A percentile compares a stretch with the other conserved stretches of the same genome.
These are phyloP conservation scores for Cettia cetti DNA, from an alignment of 2,113 vertebrate species.

Conservation along the genomic window DNA sequence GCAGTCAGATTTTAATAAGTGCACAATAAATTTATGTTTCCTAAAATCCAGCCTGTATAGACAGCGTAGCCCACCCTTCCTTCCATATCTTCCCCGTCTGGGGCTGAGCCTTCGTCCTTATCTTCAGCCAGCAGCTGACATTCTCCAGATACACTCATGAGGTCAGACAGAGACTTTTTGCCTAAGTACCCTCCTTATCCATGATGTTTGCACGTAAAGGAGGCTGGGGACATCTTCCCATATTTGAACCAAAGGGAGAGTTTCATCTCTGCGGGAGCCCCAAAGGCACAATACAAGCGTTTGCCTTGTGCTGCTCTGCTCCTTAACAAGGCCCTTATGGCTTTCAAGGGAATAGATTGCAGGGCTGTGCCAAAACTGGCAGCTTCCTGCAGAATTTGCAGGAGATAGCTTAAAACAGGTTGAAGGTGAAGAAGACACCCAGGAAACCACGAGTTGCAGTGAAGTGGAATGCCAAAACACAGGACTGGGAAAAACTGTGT, in stretches of 20 bases:
- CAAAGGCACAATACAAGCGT: slow-evolving; percentile 60
- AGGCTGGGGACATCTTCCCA: slow-evolving; percentile 52
- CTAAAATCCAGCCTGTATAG: not conserved
- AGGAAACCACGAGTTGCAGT: not conserved
- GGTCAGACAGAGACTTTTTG: not conserved
- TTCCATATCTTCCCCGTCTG: not conserved
- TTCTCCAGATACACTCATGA: slow-evolving; percentile 10
- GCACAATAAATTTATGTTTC: not conserved
- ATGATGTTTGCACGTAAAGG: not conserved
- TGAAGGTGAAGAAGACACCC: slow-evolving; percentile 30
- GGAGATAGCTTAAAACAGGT: not conserved
- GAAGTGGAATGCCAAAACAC: not conserved
- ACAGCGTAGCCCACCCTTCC: slow-evolving; percentile 6
- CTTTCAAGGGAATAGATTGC: slow-evolving; percentile 67
- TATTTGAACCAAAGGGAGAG: slow-evolving; percentile 36
- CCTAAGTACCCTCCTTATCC: not conserved
- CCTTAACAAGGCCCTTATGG: slow-evolving; percentile 51
- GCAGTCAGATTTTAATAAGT: not conserved
- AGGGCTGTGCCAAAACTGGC: slow-evolving; percentile 62
- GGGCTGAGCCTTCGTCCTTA: not conserved
- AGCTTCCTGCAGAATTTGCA: slow-evolving; percentile 62
- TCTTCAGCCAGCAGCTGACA: slow-evolving; percentile 8
- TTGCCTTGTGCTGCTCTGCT: slow-evolving; percentile 14
- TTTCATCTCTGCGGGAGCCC: slow-evolving; percentile 63
- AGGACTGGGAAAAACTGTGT: not conserved